Conservation (phyloP, 2,797 vertebrate species). For the Loriculus beryllinus region DNA sequence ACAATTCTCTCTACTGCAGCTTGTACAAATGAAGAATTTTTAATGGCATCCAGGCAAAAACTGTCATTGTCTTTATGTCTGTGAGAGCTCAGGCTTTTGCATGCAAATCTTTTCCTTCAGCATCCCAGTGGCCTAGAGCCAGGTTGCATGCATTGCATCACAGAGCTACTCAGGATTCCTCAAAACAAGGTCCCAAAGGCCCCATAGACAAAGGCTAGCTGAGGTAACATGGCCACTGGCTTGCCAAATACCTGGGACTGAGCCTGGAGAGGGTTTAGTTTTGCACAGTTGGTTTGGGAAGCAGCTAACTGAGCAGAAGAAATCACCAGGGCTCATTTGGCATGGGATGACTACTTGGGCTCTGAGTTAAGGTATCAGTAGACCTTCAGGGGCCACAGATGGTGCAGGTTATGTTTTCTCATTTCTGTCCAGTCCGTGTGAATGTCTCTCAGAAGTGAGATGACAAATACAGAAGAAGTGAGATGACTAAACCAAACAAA, state of each 20-base stretch:
- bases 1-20: neutral
- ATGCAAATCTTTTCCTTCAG: neutral
- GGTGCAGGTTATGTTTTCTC: neutral
- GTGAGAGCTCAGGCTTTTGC: neutral
- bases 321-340: neutral
- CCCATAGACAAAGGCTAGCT: accelerated
- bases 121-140: accelerated
- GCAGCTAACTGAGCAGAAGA: neutral
- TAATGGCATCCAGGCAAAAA: neutral
- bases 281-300: neutral
- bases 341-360: neutral
- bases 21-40: neutral
- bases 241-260: neutral
- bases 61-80: accelerated
- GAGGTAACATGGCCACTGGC: accelerated
- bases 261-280: accelerated
- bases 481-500: neutral
- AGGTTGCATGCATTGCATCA: accelerated
- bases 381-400: neutral
- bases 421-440: neutral
- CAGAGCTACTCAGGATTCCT: neutral
- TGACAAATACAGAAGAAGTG: neutral
- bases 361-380: neutral
- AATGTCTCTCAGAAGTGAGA: neutral
- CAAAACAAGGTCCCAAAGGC: neutral